A percentile compares a stretch with the other conserved stretches of the same genome.
Evolutionary conservation across 2,888 invertebrate species (phyloP).

Genomic region (Athalia circularis): DNA sequence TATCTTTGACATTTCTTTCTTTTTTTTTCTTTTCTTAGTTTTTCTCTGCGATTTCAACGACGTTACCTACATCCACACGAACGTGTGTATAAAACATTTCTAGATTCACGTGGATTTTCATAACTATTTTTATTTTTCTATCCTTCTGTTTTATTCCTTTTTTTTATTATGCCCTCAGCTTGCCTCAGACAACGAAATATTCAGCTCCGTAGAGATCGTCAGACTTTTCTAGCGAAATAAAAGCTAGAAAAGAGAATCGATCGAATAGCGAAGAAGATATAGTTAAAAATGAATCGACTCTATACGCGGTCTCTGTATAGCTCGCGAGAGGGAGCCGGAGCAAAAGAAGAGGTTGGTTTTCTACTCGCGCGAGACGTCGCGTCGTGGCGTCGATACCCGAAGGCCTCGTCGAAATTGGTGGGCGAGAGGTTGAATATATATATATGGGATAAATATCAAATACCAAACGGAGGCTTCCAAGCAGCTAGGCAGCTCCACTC

Average conservation of each 20-base stretch:
- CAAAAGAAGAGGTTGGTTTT: not conserved
- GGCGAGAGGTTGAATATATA: no score
- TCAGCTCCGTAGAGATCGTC: conserved; percentile 18
- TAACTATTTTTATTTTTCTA: not conserved
- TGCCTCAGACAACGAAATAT: conserved; percentile 1
- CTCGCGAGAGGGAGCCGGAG: not conserved
- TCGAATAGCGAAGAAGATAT: conserved; percentile 17
- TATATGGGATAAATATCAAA: no score
- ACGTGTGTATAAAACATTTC: conserved; percentile 13
- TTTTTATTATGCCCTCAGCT: not conserved
- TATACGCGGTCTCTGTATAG: not conserved
- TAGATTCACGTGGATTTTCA: not conserved
- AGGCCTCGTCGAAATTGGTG: no score
- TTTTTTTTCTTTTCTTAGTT: not conserved
- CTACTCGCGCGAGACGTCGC: no score
- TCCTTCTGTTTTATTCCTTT: not conserved
- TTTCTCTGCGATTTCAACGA: conserved; percentile 4
- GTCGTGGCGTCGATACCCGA: no score
- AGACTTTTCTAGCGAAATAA: not conserved
- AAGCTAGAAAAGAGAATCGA: conserved; percentile 20
- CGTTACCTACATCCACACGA: conserved; percentile 7
- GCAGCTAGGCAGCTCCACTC: no score
- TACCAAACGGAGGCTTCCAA: no score
- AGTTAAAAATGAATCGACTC: conserved; percentile 40
- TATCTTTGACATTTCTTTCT: conserved; percentile 1